A percentile compares a stretch with the other conserved stretches of the same genome.
Conservation (phyloP, 1,140 invertebrate genomes). For the Drosophila takahashii region DNA sequence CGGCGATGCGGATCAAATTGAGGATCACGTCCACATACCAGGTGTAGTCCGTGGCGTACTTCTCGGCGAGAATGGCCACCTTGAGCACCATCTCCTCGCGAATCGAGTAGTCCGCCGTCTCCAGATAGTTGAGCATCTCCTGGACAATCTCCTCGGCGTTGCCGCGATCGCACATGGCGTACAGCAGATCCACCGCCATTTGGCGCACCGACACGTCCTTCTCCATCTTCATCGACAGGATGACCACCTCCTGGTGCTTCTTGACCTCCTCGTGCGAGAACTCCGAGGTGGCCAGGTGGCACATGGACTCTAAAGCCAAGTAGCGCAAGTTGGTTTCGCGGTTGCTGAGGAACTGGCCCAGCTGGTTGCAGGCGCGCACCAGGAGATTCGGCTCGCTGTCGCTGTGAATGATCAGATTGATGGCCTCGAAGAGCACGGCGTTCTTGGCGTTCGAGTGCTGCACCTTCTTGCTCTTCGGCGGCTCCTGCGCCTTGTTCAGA, state of each 20-base stretch:
- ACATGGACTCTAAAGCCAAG: constrained; percentile 99
- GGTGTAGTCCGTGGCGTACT: constrained; percentile 99
- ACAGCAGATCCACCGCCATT: constrained; percentile 99
- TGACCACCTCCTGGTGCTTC: constrained; percentile 99
- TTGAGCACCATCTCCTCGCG: constrained; percentile 99
- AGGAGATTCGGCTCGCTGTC: constrained; percentile 98
- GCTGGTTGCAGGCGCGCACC: constrained; percentile 98
- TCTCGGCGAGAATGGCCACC: constrained; percentile 99
- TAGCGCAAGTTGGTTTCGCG: constrained; percentile 99
- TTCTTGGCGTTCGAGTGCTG: constrained; percentile 99
- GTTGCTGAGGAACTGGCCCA: constrained; percentile 99
- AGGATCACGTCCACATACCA: constrained; percentile 99
- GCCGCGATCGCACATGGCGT: constrained; percentile 99
- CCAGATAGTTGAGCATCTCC: constrained; percentile 99
- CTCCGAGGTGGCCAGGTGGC: constrained; percentile 99
- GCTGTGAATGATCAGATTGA: constrained; percentile 99
- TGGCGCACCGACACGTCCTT: constrained; percentile 99
- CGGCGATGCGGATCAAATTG: constrained; percentile 99
- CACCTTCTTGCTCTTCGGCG: constrained; percentile 99
- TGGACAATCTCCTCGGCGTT: constrained; percentile 99
- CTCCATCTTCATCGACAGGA: constrained; percentile 99
- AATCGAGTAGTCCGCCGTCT: constrained; percentile 99
- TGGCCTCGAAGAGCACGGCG: constrained; percentile 99
- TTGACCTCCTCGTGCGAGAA: constrained; percentile 99
- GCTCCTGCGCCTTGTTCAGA: constrained; percentile 99